These are phyloP conservation scores for Muschampia plurimacula DNA, from an alignment of 2,888 invertebrate species.

Conservation along the genomic window DNA sequence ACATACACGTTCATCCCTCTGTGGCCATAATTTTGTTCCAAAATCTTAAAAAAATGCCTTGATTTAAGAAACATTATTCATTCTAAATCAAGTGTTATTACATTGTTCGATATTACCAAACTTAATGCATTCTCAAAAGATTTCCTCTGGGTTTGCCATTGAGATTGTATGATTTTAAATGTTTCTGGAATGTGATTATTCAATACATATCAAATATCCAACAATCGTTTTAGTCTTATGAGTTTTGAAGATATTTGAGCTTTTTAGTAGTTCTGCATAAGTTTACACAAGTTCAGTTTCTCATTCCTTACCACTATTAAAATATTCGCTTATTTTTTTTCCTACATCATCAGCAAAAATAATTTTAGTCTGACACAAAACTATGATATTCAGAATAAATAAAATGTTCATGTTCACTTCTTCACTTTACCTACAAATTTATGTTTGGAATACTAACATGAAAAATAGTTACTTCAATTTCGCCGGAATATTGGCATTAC, in stretches of 20 bases:
- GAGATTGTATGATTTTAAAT: conserved; percentile 44
- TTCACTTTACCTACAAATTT: background rate
- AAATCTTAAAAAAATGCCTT: conserved; percentile 52
- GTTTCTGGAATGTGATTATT: conserved; percentile 50
- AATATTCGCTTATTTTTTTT: conserved; percentile 48
- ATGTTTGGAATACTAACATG: background rate
- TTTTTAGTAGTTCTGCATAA: background rate
- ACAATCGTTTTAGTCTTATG: background rate
- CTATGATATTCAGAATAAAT: conserved; percentile 21
- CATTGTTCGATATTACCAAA: conserved; percentile 49
- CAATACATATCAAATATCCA: background rate
- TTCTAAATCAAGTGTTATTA: background rate
- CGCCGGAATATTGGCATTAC: background rate
- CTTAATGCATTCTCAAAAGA: conserved; percentile 56
- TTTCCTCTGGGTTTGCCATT: conserved; percentile 55
- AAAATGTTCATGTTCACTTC: conserved; percentile 21
- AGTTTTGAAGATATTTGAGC: background rate
- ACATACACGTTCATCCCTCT: conserved; percentile 61
- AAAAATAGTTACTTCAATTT: background rate
- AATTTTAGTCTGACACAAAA: conserved; percentile 13
- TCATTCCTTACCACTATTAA: conserved; percentile 52
- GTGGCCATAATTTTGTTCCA: conserved; percentile 60
- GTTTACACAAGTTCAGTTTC: background rate
- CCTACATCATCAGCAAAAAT: conserved; percentile 27
- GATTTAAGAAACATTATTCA: background rate